Evolutionary conservation across 2,113 vertebrate species (phyloP).

Genomic region (Scatophagus argus): DNA sequence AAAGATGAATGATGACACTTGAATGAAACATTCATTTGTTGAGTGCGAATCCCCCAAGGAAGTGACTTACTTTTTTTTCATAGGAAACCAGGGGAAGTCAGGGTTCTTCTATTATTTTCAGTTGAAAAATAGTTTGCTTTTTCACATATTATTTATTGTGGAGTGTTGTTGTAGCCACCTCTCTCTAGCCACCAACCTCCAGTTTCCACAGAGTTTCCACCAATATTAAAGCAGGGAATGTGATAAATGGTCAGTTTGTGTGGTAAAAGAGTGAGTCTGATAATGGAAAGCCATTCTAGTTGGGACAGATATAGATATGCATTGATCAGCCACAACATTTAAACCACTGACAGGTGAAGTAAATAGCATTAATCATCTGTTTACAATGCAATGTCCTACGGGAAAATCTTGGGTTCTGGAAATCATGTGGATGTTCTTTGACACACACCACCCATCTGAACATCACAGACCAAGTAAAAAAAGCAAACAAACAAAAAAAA

Average conservation of each 20-base stretch:
- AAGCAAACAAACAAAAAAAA: too few species aligned
- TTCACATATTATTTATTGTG: not conserved
- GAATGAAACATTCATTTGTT: slow-evolving; percentile 32
- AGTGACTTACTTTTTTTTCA: not conserved
- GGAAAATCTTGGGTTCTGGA: too few species aligned
- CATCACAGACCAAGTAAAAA: too few species aligned
- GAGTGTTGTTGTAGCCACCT: not conserved
- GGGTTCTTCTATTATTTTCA: not conserved
- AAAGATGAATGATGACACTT: slow-evolving; percentile 11
- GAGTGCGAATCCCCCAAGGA: not conserved
- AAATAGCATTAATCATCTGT: too few species aligned
- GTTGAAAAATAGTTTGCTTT: not conserved
- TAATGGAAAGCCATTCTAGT: not conserved
- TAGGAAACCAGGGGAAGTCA: not conserved
- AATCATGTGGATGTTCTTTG: too few species aligned
- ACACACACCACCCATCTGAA: too few species aligned
- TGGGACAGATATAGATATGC: too few species aligned
- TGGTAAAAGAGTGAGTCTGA: not conserved
- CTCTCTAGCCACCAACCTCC: too few species aligned
- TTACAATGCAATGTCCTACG: too few species aligned
- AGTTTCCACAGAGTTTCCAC: not conserved
- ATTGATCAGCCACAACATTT: too few species aligned
- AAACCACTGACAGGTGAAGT: too few species aligned
- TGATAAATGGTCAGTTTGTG: not conserved
- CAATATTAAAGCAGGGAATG: not conserved